Conservation (phyloP, 2,797 vertebrate genomes). For the Falco peregrinus region DNA sequence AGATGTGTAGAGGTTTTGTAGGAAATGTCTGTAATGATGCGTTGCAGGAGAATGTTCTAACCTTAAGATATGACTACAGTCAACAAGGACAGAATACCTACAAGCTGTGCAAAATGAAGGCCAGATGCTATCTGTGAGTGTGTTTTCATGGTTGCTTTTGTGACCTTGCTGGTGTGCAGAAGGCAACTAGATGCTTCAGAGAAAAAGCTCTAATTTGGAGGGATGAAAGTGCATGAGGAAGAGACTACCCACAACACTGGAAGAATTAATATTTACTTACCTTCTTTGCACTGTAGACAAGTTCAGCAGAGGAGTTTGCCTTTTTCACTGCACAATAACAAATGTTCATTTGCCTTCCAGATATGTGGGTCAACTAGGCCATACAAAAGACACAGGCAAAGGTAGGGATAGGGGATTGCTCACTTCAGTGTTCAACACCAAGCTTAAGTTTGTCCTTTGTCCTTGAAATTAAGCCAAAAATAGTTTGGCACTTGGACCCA, state of each 20-base stretch:
- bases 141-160: not conserved
- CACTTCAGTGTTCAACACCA: not conserved
- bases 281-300: not conserved
- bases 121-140: not conserved
- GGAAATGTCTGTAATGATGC: not conserved
- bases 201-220: not conserved
- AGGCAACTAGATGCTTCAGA: not conserved
- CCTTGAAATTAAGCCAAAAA: constrained; percentile 26
- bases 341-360: not conserved
- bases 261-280: not conserved
- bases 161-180: not conserved
- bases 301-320: not conserved
- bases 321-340: not conserved
- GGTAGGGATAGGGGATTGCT: not conserved
- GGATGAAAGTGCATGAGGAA: not conserved
- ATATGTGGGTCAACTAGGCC: not conserved
- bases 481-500: not conserved
- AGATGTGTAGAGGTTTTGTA: not conserved
- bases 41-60: not conserved
- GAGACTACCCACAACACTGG: not conserved
- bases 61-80: not conserved
- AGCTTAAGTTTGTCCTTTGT: not conserved
- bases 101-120: not conserved
- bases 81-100: not conserved
- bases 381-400: not conserved